These are phyloP conservation scores for Mesitornis unicolor DNA, from an alignment of 2,113 vertebrate genomes.

Conservation along the genomic window DNA sequence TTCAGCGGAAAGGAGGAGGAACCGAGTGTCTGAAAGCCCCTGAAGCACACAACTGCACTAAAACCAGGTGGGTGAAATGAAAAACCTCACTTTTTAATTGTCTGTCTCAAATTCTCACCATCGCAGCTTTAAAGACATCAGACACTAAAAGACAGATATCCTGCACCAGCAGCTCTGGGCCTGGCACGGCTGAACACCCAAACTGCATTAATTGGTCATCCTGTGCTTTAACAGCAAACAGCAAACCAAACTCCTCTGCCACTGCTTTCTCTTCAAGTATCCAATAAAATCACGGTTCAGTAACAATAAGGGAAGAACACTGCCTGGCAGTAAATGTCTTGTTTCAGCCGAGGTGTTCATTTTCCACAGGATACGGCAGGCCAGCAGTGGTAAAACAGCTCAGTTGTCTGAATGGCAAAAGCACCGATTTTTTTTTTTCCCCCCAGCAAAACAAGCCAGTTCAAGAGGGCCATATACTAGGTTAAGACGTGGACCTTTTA, in stretches of 20 bases:
- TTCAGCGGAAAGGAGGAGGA: not conserved
- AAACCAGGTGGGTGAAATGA: not conserved
- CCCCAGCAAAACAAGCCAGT: not conserved
- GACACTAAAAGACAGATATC: not conserved
- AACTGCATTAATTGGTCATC: not conserved
- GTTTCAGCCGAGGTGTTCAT: not conserved
- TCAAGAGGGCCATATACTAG: not conserved
- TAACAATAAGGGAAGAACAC: not conserved
- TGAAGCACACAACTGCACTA: not conserved
- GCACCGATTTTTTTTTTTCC: too few relatives aligned
- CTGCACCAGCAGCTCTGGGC: not conserved
- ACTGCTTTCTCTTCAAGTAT: not conserved
- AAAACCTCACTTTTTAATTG: not conserved
- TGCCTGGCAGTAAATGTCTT: not conserved
- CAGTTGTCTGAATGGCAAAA: not conserved
- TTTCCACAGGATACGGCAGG: not conserved
- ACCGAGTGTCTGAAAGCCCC: not conserved
- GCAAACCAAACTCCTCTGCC: not conserved
- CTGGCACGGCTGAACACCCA: not conserved
- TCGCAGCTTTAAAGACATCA: not conserved
- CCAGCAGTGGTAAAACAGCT: not conserved
- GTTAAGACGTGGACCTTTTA: not conserved
- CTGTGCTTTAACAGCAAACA: not conserved
- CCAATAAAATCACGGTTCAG: not conserved
- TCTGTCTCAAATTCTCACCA: not conserved